These are phyloP conservation scores for Polietes domitor DNA, from an alignment of 2,888 invertebrate species.

Conservation along the genomic window DNA sequence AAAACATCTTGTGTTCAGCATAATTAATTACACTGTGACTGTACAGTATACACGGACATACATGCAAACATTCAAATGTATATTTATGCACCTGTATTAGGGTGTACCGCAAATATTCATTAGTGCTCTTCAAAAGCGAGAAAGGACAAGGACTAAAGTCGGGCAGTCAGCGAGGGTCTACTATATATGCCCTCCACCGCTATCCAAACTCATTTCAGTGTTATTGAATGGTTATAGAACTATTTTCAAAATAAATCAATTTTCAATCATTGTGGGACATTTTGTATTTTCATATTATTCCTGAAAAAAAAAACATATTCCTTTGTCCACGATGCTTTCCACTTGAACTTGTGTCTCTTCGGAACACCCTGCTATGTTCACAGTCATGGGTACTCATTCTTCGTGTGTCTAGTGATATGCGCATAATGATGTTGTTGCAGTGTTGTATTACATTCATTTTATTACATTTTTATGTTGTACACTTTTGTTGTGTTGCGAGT, in stretches of 20 bases:
- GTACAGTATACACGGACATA: no score
- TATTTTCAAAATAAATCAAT: no score
- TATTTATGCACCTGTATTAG: constrained; percentile 17
- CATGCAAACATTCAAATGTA: constrained; percentile 12
- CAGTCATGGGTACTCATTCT: not conserved
- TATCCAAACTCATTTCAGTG: no score
- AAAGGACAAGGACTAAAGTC: no score
- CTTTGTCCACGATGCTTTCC: not conserved
- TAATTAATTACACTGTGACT: constrained; percentile 59
- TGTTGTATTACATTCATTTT: constrained; percentile 57
- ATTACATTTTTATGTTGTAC: constrained; percentile 37
- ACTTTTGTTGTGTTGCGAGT: not conserved
- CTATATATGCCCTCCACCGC: no score
- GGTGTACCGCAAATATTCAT: not conserved
- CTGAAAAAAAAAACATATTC: no score
- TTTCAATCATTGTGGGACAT: no score
- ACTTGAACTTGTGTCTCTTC: not conserved
- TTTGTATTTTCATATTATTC: no score
- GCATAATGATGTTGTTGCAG: constrained; percentile 41
- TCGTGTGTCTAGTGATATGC: not conserved
- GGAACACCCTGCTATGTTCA: not conserved
- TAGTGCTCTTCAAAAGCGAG: no score
- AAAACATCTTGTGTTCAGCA: constrained; percentile 57
- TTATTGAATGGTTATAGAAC: no score
- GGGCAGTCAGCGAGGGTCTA: no score